Evolutionary conservation across 2,113 vertebrate species (phyloP).

Genomic region (Nothoprocta perdicaria): DNA sequence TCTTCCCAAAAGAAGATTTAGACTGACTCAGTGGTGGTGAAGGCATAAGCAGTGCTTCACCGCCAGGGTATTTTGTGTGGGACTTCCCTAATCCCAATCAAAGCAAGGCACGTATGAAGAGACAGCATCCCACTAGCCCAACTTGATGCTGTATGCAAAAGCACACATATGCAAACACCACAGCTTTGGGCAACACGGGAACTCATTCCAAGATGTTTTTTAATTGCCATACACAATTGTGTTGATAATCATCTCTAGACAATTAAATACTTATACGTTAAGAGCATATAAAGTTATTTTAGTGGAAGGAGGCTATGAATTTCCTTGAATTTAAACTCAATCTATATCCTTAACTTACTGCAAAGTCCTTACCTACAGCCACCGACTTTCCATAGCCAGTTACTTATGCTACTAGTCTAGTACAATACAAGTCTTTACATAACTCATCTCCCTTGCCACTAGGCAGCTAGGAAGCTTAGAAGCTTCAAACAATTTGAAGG

Average conservation of each 20-base stretch:
- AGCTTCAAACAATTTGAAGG: neutral
- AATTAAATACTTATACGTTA: neutral
- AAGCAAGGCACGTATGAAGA: neutral
- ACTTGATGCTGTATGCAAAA: neutral
- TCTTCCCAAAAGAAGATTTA: neutral
- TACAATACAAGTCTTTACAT: neutral
- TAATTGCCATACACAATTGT: neutral
- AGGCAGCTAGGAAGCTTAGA: neutral
- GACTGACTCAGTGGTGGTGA: neutral
- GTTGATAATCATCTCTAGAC: neutral
- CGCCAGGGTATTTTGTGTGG: neutral
- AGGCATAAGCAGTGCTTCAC: neutral
- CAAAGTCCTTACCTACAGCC: neutral
- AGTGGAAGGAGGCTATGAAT: conserved; percentile 27
- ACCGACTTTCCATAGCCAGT: neutral
- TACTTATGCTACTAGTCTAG: neutral
- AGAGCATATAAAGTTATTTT: neutral
- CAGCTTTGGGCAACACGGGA: neutral
- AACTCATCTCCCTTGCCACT: neutral
- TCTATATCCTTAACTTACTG: too few relatives aligned
- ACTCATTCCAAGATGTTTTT: neutral
- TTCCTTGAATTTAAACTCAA: neutral
- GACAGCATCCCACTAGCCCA: neutral
- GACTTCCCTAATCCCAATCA: neutral
- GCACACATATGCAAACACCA: neutral